Conservation (phyloP, 1,140 invertebrate species). For the Triops cancriformis region DNA sequence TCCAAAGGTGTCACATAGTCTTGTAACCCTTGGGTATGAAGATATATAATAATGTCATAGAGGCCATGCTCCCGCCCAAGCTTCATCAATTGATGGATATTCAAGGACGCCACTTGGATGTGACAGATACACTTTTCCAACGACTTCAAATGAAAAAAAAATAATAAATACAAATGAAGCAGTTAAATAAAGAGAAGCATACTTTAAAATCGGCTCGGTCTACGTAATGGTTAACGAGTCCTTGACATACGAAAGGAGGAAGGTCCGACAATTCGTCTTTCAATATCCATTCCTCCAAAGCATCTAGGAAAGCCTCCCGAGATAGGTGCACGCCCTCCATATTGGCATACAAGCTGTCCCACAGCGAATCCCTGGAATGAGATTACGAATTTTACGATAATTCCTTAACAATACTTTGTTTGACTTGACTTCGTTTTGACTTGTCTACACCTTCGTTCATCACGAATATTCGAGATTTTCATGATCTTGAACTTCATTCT, state of each 20-base stretch:
- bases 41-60: slow-evolving; percentile 79
- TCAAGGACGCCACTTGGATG: slow-evolving; percentile 71
- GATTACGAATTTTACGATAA: neutral
- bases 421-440: no score
- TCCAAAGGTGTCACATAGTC: slow-evolving; percentile 78
- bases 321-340: neutral
- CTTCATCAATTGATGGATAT: slow-evolving; percentile 78
- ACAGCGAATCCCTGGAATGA: neutral
- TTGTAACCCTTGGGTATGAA: slow-evolving; percentile 72
- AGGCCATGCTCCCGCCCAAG: slow-evolving; percentile 68
- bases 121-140: slow-evolving; percentile 73
- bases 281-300: neutral
- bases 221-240: neutral
- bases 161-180: neutral
- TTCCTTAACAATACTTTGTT: neutral
- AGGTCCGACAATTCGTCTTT: neutral
- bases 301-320: neutral
- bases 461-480: no score
- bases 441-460: no score
- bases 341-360: neutral
- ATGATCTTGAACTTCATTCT: no score
- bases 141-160: slow-evolving; percentile 41
- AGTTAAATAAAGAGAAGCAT: neutral
- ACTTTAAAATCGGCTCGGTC: neutral
- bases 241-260: neutral